Evolutionary conservation across 1,140 invertebrate genomes (phyloP).

Genomic region (Lepidurus couesii): DNA sequence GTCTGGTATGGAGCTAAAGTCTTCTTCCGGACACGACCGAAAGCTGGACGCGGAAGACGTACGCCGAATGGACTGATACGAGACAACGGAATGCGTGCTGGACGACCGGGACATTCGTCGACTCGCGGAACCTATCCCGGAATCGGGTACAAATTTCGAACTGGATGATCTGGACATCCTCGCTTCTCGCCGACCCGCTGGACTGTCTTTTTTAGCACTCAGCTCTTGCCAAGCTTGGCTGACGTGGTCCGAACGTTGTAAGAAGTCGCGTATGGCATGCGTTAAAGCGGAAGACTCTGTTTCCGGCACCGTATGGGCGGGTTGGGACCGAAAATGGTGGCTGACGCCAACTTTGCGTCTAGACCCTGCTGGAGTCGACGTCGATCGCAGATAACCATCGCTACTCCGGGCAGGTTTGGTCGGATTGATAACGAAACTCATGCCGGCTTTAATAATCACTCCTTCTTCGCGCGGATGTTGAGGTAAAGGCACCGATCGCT

Average conservation of each 20-base stretch:
- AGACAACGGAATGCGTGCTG: neutral
- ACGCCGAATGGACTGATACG: neutral
- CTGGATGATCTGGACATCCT: neutral
- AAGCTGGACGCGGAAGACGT: neutral
- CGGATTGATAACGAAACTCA: conserved; percentile 65
- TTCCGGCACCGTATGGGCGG: conserved; percentile 63
- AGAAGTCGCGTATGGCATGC: conserved; percentile 68
- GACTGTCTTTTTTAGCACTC: conserved; percentile 29
- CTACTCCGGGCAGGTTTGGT: conserved; percentile 35
- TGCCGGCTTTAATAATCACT: conserved; percentile 70
- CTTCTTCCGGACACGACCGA: neutral
- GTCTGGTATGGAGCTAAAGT: neutral
- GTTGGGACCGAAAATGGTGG: conserved; percentile 51
- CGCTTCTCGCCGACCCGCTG: conserved; percentile 25
- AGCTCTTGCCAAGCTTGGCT: conserved; percentile 72
- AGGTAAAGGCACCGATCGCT: conserved; percentile 45
- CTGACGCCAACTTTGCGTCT: conserved; percentile 29
- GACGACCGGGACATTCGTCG: conserved; percentile 5
- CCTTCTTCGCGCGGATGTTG: conserved; percentile 55
- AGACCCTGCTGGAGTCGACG: neutral
- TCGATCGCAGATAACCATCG: neutral
- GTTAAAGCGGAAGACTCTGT: conserved; percentile 68
- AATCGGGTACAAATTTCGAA: conserved; percentile 1
- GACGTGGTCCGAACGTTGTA: conserved; percentile 73
- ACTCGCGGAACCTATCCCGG: conserved; percentile 23